Evolutionary conservation across 1,140 invertebrate genomes (phyloP), one percentile per base, ranked within the genome.

Genomic region (Colletes gigas): DNA sequence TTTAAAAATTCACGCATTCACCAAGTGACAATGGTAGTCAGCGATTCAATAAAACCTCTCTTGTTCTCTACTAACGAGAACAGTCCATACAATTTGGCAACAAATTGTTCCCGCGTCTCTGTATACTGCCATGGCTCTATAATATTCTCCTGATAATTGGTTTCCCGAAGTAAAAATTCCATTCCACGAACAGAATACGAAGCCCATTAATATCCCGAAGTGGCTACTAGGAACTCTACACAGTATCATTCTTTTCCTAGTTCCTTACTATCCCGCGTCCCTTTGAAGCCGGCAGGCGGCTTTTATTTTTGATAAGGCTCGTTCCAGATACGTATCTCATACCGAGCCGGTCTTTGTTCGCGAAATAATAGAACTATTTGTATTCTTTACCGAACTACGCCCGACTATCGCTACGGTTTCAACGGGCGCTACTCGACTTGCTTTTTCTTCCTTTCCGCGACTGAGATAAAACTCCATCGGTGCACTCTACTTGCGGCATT

Each of bases 311-410:
- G 41, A 82, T 85, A 85, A 79, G 54, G 7, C 19, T 54, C 14
- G 47, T 15, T 63, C 68, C n/a, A 72, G 19, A 85, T 74, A 79
- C 17, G 17, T 50, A 79, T 63, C 60, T 67, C 12, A 55, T 47
- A 30, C 39, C 30, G 19, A 17, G 9, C 8, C 9, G 15, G 3
- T 78, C 44, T 85, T 70, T 81, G 57, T 47, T 30, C 67, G 4
- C n/a, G 30, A 60, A 78, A 71, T 82, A 70, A 78, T 78, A 67
- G 75, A 77, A 78, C 54, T 30, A 67, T 77, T 78, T 71, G 80
- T 70, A 82, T 78, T 78, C 68, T 67, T 82, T 71, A 55, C 59
- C 52, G 44, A 41, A 44, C 15, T 14, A 14, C 55, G 30, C 52
- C 4, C 52, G 69, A 50, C 54, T 50, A 80, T 74, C 78, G 71